These are phyloP conservation scores for Periophthalmus modestus DNA, from an alignment of 2,113 vertebrate genomes.

Conservation along the genomic window DNA sequence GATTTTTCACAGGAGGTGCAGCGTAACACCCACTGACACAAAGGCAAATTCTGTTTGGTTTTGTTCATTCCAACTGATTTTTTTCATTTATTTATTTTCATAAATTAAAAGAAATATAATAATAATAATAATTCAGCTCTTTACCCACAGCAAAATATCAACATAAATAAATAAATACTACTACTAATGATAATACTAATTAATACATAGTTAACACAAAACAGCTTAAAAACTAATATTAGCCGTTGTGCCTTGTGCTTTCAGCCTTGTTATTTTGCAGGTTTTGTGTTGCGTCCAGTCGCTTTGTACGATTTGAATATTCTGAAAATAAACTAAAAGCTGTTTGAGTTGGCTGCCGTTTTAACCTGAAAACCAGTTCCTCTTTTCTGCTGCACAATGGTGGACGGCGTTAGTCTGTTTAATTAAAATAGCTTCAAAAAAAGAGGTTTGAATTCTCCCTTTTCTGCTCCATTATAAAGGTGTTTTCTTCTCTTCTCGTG, in stretches of 20 bases:
- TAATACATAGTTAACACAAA: background rate
- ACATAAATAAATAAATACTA: no score
- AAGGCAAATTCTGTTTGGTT: no score
- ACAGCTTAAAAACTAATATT: background rate
- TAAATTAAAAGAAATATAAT: no score
- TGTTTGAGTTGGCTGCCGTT: constrained; percentile 14
- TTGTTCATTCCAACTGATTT: no score
- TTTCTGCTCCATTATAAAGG: constrained; percentile 26
- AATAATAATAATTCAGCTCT: no score
- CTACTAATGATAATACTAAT: no score
- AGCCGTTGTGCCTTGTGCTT: background rate
- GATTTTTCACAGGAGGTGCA: no score
- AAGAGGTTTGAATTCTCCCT: background rate
- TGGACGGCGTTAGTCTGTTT: constrained; percentile 1
- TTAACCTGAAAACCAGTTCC: constrained; percentile 10
- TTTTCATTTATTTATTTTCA: no score
- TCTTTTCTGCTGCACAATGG: background rate
- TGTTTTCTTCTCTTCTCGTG: constrained; percentile 25
- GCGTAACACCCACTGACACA: no score
- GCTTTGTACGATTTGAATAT: background rate
- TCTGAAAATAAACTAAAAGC: background rate
- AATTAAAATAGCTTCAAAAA: constrained; percentile 13
- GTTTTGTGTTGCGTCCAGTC: background rate
- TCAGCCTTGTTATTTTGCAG: background rate
- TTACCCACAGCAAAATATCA: no score